phyloP scores from a whole-genome alignment of 2,888 invertebrate genomes.

The Ctenicera cuprea region DNA sequence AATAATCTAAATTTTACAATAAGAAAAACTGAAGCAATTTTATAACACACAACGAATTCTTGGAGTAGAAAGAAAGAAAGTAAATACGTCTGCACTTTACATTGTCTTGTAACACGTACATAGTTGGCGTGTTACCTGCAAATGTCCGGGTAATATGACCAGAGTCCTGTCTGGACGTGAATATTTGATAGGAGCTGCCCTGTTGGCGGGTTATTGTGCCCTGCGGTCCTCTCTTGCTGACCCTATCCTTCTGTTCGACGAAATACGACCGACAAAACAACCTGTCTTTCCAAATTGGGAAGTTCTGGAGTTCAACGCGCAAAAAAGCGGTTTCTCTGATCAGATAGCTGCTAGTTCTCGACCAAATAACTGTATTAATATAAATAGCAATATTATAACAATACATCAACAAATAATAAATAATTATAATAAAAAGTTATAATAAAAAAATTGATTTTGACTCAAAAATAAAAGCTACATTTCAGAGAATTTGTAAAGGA shows the following conservation, averaged over 20 bases:
- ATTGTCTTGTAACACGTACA: slow-evolving; percentile 46
- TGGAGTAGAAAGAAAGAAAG: slow-evolving; percentile 3
- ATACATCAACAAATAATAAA: too few species aligned
- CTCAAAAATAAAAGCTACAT: too few species aligned
- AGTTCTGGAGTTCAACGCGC: slow-evolving; percentile 11
- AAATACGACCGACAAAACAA: slow-evolving; percentile 41
- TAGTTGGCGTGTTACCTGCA: slow-evolving; percentile 47
- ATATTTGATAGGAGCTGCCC: slow-evolving; percentile 52
- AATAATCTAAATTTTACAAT: too few species aligned
- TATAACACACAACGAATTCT: too few species aligned
- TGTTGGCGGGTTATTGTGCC: slow-evolving; percentile 55
- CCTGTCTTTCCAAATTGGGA: slow-evolving; percentile 41
- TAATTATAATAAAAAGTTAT: too few species aligned
- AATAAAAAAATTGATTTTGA: too few species aligned
- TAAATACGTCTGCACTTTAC: neutral
- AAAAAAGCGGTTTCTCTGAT: neutral
- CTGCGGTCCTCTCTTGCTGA: slow-evolving; percentile 48
- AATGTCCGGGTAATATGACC: slow-evolving; percentile 52
- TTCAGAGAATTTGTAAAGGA: too few species aligned
- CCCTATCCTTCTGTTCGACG: slow-evolving; percentile 42
- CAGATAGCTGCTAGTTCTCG: neutral
- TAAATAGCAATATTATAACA: too few species aligned
- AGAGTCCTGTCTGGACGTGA: slow-evolving; percentile 49
- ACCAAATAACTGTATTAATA: too few species aligned
- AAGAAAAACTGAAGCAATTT: too few species aligned